These are phyloP conservation scores for Philopotamus ludificatus DNA, from an alignment of 1,140 invertebrate species.

Conservation along the genomic window DNA sequence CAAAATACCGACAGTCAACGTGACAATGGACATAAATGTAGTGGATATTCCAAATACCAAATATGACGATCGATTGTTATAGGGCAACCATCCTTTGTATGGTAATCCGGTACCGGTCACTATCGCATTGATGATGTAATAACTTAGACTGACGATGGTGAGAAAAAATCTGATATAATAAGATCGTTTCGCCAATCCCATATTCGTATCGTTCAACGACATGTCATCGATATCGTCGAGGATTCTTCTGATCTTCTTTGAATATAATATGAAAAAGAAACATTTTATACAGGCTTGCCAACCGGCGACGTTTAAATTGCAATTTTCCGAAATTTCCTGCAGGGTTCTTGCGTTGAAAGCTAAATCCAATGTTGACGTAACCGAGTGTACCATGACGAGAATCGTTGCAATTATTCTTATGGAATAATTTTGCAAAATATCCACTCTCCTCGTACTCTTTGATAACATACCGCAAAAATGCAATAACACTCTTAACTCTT, in stretches of 20 bases:
- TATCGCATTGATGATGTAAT: neutral
- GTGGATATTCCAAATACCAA: neutral
- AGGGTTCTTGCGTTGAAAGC: neutral
- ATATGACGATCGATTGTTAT: neutral
- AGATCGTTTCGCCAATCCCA: neutral
- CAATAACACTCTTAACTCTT: too few species aligned
- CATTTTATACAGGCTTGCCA: constrained; percentile 1
- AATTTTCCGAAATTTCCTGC: neutral
- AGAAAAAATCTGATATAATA: neutral
- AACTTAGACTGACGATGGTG: neutral
- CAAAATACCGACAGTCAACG: neutral
- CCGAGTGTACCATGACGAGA: too few species aligned
- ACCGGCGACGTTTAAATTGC: constrained; percentile 6
- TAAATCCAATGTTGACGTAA: too few species aligned
- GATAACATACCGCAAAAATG: too few species aligned
- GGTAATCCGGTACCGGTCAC: neutral
- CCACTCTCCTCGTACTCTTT: too few species aligned
- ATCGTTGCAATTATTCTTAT: too few species aligned
- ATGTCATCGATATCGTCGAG: constrained; percentile 1
- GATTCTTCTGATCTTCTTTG: neutral
- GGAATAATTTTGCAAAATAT: too few species aligned
- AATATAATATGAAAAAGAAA: neutral
- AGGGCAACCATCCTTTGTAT: constrained; percentile 10
- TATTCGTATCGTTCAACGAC: neutral
- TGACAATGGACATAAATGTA: neutral